These are phyloP conservation scores for Lemur catta DNA, from an alignment of 2,797 vertebrate species.

Conservation along the genomic window DNA sequence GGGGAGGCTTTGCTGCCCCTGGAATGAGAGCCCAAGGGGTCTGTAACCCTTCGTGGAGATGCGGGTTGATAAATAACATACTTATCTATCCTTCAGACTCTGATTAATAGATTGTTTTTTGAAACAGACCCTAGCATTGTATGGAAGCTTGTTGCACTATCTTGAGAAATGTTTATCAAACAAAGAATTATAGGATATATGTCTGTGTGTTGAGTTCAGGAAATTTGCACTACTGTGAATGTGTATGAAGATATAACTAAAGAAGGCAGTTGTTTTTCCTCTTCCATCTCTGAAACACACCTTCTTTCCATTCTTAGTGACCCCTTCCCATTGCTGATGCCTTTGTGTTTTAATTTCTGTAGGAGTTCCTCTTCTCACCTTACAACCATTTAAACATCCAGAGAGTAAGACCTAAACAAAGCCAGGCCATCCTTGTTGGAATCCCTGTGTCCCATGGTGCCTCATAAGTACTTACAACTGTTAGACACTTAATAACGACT, in stretches of 20 bases:
- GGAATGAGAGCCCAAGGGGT: background rate
- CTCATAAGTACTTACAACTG: background rate
- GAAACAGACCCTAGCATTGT: background rate
- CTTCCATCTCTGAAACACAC: background rate
- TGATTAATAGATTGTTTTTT: background rate
- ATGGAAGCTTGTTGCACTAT: background rate
- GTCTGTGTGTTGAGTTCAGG: background rate
- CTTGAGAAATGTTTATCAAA: background rate
- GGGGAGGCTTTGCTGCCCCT: background rate
- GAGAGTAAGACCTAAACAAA: background rate
- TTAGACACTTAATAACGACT: background rate
- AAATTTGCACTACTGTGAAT: background rate
- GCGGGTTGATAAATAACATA: background rate
- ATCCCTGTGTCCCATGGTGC: background rate
- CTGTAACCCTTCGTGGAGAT: background rate
- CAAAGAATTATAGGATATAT: background rate
- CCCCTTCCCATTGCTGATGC: rapidly evolving
- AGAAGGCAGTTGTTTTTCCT: background rate
- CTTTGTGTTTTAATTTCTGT: background rate
- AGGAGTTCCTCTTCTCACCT: background rate
- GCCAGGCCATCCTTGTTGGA: background rate
- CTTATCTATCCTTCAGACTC: background rate
- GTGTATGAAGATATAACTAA: background rate
- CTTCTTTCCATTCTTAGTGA: background rate
- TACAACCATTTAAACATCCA: background rate